Percentiles rank a stretch among this genome's conserved stretches.
These are phyloP conservation scores for Myrmophylax atrothorax DNA, from an alignment of 2,113 vertebrate species.

Conservation along the genomic window DNA sequence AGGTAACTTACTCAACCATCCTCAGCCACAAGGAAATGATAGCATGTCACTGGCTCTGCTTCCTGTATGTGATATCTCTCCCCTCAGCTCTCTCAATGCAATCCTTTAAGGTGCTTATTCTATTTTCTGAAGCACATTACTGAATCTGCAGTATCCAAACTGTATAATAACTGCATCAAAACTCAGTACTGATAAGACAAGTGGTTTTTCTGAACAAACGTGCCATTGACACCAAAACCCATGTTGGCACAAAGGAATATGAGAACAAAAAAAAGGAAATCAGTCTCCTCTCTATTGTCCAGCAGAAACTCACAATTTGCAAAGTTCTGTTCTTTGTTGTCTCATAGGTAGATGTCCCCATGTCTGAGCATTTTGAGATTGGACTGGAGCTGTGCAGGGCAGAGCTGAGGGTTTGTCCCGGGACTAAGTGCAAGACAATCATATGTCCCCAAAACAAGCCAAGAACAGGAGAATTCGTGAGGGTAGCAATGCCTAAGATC, in stretches of 20 bases:
- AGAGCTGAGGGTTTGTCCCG: neutral
- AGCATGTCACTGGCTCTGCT: neutral
- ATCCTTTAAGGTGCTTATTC: neutral
- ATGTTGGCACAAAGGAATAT: neutral
- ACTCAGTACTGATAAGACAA: neutral
- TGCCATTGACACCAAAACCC: neutral
- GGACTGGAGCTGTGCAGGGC: neutral
- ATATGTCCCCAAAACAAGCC: neutral
- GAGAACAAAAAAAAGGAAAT: neutral
- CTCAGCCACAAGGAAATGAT: neutral
- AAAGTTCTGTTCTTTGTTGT: neutral
- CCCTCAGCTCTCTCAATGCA: neutral
- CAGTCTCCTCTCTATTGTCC: neutral
- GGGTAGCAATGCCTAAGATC: neutral
- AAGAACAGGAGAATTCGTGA: neutral
- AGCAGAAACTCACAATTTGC: neutral
- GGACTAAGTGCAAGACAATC: accelerated
- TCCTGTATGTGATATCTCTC: neutral
- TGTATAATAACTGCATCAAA: neutral
- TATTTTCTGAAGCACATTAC: neutral
- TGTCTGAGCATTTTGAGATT: accelerated
- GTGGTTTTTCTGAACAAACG: neutral
- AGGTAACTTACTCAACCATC: neutral
- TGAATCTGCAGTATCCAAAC: neutral
- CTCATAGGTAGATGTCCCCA: neutral